These are phyloP conservation scores for Dasypus novemcinctus DNA, from an alignment of 2,113 vertebrate species.

Conservation along the genomic window DNA sequence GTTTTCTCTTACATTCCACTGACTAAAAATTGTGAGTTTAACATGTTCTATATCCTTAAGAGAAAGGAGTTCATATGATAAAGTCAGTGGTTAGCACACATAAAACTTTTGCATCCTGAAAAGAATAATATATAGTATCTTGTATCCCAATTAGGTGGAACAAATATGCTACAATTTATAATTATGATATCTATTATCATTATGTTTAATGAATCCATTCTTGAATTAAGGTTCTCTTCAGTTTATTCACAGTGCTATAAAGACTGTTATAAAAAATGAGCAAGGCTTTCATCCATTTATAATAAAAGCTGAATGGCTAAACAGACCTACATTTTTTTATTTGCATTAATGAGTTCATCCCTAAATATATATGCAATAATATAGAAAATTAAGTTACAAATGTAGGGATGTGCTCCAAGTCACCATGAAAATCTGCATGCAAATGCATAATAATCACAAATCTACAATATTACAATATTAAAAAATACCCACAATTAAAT, in stretches of 20 bases:
- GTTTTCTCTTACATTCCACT: background rate
- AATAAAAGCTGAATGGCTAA: conserved; percentile 85
- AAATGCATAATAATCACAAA: conserved; percentile 99
- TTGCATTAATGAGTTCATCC: conserved; percentile 88
- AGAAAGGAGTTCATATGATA: background rate
- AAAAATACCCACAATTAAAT: conserved; percentile 99
- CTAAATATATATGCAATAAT: conserved; percentile 98
- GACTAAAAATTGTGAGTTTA: background rate
- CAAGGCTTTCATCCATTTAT: conserved; percentile 84
- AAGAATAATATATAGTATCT: conserved; percentile 80
- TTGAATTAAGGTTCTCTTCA: conserved; percentile 84
- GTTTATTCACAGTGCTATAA: conserved; percentile 81
- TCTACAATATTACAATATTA: conserved; percentile 99
- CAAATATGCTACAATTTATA: conserved; percentile 83
- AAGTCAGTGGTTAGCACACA: conserved; percentile 50
- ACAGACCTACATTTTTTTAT: conserved; percentile 82
- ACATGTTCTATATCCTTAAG: background rate
- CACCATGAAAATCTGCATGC: conserved; percentile 97
- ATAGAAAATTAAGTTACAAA: conserved; percentile 99
- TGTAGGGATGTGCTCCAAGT: conserved; percentile 96
- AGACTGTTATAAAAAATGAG: conserved; percentile 82
- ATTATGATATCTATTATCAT: conserved; percentile 79
- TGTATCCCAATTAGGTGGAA: conserved; percentile 81
- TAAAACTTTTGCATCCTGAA: conserved; percentile 63
- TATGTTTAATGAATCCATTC: conserved; percentile 84